These are phyloP conservation scores for Galaxias olidus DNA, from an alignment of 2,797 vertebrate genomes.

Conservation along the genomic window DNA sequence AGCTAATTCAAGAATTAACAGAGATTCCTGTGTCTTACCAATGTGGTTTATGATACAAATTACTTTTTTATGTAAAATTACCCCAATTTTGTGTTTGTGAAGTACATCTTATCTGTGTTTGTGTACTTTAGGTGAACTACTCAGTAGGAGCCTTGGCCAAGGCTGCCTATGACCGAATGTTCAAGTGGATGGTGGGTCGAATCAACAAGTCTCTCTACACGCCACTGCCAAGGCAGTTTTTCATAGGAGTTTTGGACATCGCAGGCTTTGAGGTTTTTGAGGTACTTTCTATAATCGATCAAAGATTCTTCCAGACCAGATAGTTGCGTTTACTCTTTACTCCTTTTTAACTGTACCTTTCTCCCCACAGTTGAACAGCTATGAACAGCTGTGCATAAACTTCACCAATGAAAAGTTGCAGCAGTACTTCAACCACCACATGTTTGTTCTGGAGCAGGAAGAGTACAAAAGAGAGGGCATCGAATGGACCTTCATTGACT, in stretches of 20 bases:
- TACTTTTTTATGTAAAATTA: too few relatives aligned
- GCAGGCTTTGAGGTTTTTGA: slow-evolving; percentile 97
- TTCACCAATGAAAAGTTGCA: slow-evolving; percentile 89
- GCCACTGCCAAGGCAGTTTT: slow-evolving; percentile 86
- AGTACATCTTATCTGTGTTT: slow-evolving; percentile 1
- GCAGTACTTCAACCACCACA: slow-evolving; percentile 95
- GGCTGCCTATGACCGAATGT: slow-evolving; percentile 91
- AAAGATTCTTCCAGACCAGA: not conserved
- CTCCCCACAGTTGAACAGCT: slow-evolving; percentile 84
- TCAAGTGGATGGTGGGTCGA: slow-evolving; percentile 90
- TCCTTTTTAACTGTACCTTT: not conserved
- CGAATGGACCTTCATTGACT: slow-evolving; percentile 94
- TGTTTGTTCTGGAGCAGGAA: slow-evolving; percentile 95
- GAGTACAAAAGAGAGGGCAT: slow-evolving; percentile 92
- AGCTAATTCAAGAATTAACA: too few relatives aligned
- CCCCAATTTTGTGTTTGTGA: too few relatives aligned
- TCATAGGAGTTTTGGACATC: slow-evolving; percentile 93
- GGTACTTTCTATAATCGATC: slow-evolving; percentile 56
- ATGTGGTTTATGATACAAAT: too few relatives aligned
- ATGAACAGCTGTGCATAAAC: slow-evolving; percentile 88
- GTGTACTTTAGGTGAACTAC: slow-evolving; percentile 79
- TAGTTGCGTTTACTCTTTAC: not conserved
- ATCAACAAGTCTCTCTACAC: slow-evolving; percentile 91
- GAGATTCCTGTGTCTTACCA: too few relatives aligned
- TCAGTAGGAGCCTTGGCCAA: slow-evolving; percentile 90